These are phyloP conservation scores for Euzophera pinguis DNA, from an alignment of 2,888 invertebrate genomes.

Conservation along the genomic window DNA sequence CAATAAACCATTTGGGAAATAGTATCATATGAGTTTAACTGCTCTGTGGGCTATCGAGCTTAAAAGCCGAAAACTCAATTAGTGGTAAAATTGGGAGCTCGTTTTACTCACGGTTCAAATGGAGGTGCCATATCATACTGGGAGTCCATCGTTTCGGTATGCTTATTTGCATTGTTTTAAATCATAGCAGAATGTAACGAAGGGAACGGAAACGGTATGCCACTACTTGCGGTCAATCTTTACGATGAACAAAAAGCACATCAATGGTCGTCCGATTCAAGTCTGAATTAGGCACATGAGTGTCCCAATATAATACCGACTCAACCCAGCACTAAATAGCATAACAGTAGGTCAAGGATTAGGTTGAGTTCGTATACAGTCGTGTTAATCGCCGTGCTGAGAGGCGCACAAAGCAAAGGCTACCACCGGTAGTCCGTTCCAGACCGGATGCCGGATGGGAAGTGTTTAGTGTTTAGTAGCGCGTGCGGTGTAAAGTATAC, in stretches of 20 bases:
- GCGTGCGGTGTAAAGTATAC: background rate
- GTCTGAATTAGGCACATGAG: background rate
- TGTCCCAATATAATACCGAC: background rate
- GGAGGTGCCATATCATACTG: background rate
- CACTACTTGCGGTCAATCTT: too few relatives aligned
- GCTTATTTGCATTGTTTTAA: background rate
- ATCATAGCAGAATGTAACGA: too few relatives aligned
- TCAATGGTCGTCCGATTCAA: too few relatives aligned
- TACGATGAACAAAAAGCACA: too few relatives aligned
- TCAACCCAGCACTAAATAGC: constrained; percentile 18
- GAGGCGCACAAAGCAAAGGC: background rate
- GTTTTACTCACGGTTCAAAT: constrained; percentile 14
- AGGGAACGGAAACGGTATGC: too few relatives aligned
- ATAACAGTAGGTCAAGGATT: constrained; percentile 30
- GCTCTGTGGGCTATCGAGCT: constrained; percentile 25
- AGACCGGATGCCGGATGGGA: background rate
- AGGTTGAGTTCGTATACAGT: constrained; percentile 7
- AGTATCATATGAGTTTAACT: constrained; percentile 28
- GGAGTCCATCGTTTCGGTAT: background rate
- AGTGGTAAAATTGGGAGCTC: constrained; percentile 32
- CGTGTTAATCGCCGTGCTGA: constrained; percentile 13
- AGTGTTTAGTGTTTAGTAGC: background rate
- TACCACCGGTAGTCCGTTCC: background rate
- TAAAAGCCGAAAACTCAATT: constrained; percentile 48
- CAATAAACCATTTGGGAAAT: constrained; percentile 1